Percentiles rank a stretch among this genome's conserved stretches.
These are phyloP conservation scores for Subacronicta megacephala DNA, from an alignment of 2,888 invertebrate genomes.

Conservation along the genomic window DNA sequence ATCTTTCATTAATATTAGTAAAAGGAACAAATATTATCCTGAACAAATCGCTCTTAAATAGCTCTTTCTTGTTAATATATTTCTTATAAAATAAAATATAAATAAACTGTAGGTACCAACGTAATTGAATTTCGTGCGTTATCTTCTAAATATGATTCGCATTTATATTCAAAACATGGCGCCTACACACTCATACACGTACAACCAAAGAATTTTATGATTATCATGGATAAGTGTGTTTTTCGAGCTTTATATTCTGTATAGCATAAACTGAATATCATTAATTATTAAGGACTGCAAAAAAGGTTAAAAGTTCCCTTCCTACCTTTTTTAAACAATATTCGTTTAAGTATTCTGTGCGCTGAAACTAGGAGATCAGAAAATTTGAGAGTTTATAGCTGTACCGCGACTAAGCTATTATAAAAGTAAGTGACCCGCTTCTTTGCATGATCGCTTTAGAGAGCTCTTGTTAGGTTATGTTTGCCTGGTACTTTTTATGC, in stretches of 20 bases:
- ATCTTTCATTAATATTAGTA: background rate
- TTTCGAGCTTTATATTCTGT: conserved; percentile 25
- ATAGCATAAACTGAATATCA: background rate
- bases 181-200: conserved; percentile 14
- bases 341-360: conserved; percentile 28
- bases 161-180: conserved; percentile 52
- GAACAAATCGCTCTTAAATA: background rate
- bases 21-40: background rate
- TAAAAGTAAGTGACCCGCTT: conserved; percentile 21
- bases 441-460: conserved; percentile 22
- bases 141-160: conserved; percentile 42
- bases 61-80: background rate
- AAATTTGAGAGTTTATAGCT: conserved; percentile 42
- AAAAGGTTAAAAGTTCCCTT: no score
- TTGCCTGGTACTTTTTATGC: conserved; percentile 33
- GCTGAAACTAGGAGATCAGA: conserved; percentile 38
- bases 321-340: conserved; percentile 18
- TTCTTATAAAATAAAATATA: conserved; percentile 1
- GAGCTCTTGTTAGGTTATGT: conserved; percentile 32
- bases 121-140: conserved; percentile 55
- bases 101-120: conserved; percentile 6
- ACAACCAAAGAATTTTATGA: conserved; percentile 38
- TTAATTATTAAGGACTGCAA: no score
- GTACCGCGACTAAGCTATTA: conserved; percentile 31
- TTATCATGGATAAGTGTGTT: conserved; percentile 38